Conservation (phyloP, 2,797 vertebrate genomes). For the Xiphophorus birchmanni region DNA sequence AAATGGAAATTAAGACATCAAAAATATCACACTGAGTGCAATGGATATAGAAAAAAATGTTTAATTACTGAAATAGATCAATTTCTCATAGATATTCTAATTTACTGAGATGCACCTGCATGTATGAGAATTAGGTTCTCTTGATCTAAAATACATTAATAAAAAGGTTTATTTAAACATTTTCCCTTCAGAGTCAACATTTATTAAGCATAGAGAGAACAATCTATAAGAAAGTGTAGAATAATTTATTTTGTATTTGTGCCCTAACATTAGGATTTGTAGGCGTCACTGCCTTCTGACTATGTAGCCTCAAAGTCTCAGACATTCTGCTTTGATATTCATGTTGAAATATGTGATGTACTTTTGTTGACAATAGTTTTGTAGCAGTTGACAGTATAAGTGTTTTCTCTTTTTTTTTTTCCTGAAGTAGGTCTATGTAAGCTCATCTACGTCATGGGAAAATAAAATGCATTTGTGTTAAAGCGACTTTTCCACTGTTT, state of each 20-base stretch:
- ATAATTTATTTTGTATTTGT: slow-evolving; percentile 80
- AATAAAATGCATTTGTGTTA: slow-evolving; percentile 28
- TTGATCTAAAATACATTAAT: slow-evolving; percentile 62
- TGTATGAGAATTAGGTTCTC: slow-evolving; percentile 71
- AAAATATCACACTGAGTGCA: not conserved
- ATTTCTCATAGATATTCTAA: not conserved
- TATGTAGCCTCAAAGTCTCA: slow-evolving; percentile 75
- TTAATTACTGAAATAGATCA: not conserved
- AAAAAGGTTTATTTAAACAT: slow-evolving; percentile 62
- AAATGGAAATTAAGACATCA: not conserved
- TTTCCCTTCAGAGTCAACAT: slow-evolving; percentile 63
- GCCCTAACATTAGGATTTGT: slow-evolving; percentile 70
- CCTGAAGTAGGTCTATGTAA: slow-evolving; percentile 37
- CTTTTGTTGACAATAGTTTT: slow-evolving; percentile 54
- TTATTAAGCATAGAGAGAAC: slow-evolving; percentile 69
- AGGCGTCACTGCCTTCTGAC: slow-evolving; percentile 71
- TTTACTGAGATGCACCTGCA: not conserved
- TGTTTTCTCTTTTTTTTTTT: not conserved
- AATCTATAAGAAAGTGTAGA: slow-evolving; percentile 75
- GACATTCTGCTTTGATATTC: slow-evolving; percentile 68
- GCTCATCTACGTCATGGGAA: slow-evolving; percentile 47
- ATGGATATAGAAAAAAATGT: no score
- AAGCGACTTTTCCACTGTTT: slow-evolving; percentile 66
- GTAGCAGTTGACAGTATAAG: slow-evolving; percentile 49
- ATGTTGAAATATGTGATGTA: slow-evolving; percentile 49